Conservation (phyloP, 2,113 vertebrate genomes). For the Balaeniceps rex region DNA sequence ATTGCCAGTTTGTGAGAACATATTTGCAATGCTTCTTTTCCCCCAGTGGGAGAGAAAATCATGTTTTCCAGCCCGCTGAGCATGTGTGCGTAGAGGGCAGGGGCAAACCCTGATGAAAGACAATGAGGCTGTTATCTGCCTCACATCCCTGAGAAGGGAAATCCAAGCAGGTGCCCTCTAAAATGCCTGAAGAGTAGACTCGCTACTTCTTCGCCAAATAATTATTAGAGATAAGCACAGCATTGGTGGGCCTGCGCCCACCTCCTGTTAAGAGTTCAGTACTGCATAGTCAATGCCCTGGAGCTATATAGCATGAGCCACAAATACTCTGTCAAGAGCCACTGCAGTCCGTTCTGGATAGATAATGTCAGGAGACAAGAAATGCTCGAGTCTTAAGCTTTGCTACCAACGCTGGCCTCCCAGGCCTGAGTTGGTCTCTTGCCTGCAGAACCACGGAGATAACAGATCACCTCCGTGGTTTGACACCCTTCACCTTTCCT, state of each 20-base stretch:
- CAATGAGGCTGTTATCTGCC: not conserved
- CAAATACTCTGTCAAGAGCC: not conserved
- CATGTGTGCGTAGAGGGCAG: not conserved
- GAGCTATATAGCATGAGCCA: not conserved
- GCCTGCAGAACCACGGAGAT: not conserved
- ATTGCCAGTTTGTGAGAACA: not conserved
- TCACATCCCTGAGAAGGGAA: not conserved
- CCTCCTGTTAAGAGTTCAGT: not conserved
- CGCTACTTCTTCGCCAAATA: not conserved
- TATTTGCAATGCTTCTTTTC: not conserved
- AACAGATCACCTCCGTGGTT: not conserved
- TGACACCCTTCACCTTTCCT: not conserved
- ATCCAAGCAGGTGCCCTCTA: not conserved
- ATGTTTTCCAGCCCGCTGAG: not conserved
- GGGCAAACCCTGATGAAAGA: not conserved
- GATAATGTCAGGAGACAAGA: not conserved
- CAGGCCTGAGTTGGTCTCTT: not conserved
- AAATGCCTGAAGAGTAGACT: not conserved
- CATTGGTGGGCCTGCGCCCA: not conserved
- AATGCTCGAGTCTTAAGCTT: not conserved
- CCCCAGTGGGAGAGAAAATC: not conserved
- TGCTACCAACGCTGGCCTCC: not conserved
- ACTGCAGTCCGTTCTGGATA: not conserved
- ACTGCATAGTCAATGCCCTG: not conserved
- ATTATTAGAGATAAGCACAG: not conserved